Percentiles rank a stretch among this genome's conserved stretches.
Evolutionary conservation across 2,113 vertebrate genomes (phyloP).

Genomic region (Cnemophilus loriae): DNA sequence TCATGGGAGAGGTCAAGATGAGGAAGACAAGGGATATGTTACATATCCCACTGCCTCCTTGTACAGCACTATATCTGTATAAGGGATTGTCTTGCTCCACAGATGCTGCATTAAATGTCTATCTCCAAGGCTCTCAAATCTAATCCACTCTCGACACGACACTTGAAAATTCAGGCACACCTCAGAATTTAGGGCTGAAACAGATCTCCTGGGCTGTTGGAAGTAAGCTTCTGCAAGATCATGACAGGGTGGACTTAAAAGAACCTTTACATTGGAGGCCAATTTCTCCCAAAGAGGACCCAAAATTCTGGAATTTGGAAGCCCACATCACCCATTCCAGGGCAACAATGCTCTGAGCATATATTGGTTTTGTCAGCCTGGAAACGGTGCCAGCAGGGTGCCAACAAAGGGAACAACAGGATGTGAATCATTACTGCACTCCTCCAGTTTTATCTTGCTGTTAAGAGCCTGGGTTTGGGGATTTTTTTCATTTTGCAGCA

Average conservation of each 20-base stretch:
- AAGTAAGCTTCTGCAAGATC: background rate
- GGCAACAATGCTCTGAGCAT: background rate
- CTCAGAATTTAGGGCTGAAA: background rate
- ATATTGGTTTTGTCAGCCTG: background rate
- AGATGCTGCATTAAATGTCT: background rate
- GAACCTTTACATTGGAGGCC: background rate
- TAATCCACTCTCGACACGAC: background rate
- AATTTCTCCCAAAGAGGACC: background rate
- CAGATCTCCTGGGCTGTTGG: background rate
- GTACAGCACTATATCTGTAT: fast-evolving
- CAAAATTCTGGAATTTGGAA: background rate
- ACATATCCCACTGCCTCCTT: background rate
- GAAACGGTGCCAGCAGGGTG: background rate
- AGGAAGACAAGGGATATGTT: background rate
- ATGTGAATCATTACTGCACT: background rate
- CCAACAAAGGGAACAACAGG: background rate
- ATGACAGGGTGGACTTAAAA: background rate
- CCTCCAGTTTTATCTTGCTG: background rate
- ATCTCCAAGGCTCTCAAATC: background rate
- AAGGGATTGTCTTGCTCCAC: background rate
- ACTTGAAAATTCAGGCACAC: background rate
- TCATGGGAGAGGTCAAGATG: background rate
- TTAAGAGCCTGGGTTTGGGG: background rate
- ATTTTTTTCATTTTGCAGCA: background rate
- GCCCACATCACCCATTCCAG: background rate